Evolutionary conservation across 2,888 invertebrate species (phyloP), one percentile per base, ranked within the genome.

Genomic region (Gryllus longicercus): DNA sequence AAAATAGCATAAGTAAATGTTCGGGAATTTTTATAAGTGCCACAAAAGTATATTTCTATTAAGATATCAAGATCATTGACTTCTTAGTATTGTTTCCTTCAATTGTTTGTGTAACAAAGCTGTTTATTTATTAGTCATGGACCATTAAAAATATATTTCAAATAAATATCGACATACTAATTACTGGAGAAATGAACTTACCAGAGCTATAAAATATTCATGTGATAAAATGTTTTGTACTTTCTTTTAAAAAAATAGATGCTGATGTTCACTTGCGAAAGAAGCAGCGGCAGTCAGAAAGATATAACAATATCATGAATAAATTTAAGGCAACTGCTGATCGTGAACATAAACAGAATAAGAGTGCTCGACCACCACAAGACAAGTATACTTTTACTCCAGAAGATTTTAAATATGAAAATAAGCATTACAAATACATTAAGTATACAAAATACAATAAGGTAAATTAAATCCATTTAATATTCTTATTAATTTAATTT

Each of bases 351-450:
- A 79, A 81, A 50, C 78, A 76, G n/a, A 79, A 76, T 76, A 79
- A 76, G 51, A 81, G 77, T 80, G 81, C 77, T 21, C 76, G 80
- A 75, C 14, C 78, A 16, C 79, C 79, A 10, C 82, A 82, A 75
- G 82, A 82, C 78, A 82, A 82, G 84, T 92, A 91, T 86, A 92
- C 92, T 77, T 91, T 93, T 85, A 93, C 92, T 25, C 93, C 93
- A 3, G 92, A 93, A 85, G 93, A 93, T 86, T 92, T 93, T 86
- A 93, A 93, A 87, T 93, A 93, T 85, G 93, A 93, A 85, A 93
- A 93, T 88, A 93, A 93, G 86, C 93, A 93, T 86, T 93, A 93
- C 87, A 93, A 93, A 86, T 93, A 93, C 87, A 91, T 93, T 84
- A 93, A 93, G 87, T 93, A 93, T 86, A 92, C 92, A 80, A 92